Evolutionary conservation across 2,888 invertebrate species (phyloP), one percentile per base, ranked within the genome.

Genomic region (Campoletis raptor): DNA sequence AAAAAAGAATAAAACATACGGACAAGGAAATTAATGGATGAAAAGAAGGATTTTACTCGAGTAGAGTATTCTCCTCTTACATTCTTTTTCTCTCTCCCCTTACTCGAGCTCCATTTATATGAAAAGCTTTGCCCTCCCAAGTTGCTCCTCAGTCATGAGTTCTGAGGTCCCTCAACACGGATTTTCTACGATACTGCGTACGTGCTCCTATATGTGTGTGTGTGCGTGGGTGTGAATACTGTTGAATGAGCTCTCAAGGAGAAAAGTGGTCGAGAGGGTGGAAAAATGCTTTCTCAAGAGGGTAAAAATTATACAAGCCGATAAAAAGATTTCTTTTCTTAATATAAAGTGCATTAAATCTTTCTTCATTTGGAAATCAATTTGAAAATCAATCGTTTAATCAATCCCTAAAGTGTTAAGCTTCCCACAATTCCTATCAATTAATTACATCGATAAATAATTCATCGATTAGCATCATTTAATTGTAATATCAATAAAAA

Each of bases 61-160:
- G 86, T 70, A 77, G 82, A 79, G 61, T 81, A 79, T 89, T 64
- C 81, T 54, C 54, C 15, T 30, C 15, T 21, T 24, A 36, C 30
- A 21, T 40, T 57, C 54, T 57, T 18, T 40, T 30, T 30, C n/a
- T 57, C 36, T 67, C 42, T 66, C 24, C 45, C 18, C 36, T 87
- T 86, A 89, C 42, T 87, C 86, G 89, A 88, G 86, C 87, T 84
- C 88, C 92, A 91, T 92, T 91, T 92, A 92, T 91, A 89, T 87
- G 88, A 87, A 87, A 88, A 90, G 90, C 90, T 91, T 91, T 88
- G 87, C 86, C 82, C 80, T 88, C 87, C 66, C 67, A 81, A 86
- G 87, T 82, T 81, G 85, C 85, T 85, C 87, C 87, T 87, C 85
- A 87, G 83, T 24, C 57, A 61, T 64, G 64, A 79, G 57, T 54